Evolutionary conservation across 35 echinoderm and acorn worm species (phyloP).

Genomic region (Amphiura filiformis): DNA sequence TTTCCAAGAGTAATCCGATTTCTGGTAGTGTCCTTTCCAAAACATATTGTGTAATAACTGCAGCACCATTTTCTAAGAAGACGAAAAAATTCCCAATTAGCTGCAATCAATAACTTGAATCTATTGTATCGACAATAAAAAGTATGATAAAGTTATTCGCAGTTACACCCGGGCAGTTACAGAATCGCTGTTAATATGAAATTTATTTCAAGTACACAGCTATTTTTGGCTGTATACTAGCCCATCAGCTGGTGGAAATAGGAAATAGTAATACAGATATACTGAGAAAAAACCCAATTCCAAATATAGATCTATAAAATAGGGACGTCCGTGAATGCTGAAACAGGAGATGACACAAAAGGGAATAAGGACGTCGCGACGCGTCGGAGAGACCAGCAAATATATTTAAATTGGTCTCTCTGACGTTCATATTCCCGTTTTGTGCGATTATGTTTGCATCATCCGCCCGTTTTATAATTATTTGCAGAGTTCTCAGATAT

Average conservation of each 20-base stretch:
- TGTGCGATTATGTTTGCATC: background rate
- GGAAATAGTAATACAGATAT: too few species aligned
- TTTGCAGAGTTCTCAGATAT: too few species aligned
- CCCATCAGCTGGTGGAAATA: too few species aligned
- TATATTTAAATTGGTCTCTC: too few species aligned
- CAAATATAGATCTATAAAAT: too few species aligned
- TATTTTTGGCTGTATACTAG: background rate
- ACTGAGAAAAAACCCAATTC: too few species aligned
- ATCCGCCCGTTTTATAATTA: background rate
- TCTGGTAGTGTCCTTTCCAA: background rate
- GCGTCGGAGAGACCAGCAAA: too few species aligned
- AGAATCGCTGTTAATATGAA: background rate
- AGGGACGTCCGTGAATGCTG: too few species aligned
- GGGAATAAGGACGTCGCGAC: too few species aligned
- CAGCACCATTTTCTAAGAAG: background rate
- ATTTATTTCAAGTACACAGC: background rate
- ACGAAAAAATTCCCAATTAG: background rate
- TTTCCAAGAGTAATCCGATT: background rate
- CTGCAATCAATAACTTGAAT: background rate
- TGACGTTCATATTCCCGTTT: too few species aligned
- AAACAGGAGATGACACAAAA: too few species aligned
- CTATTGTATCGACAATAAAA: background rate
- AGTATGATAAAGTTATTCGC: background rate
- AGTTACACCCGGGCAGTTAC: background rate
- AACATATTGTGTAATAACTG: background rate